Base-by-base conservation (phyloP, 37 sponge, comb jelly and placozoan species). In the Sycon ciliatum region DNA sequence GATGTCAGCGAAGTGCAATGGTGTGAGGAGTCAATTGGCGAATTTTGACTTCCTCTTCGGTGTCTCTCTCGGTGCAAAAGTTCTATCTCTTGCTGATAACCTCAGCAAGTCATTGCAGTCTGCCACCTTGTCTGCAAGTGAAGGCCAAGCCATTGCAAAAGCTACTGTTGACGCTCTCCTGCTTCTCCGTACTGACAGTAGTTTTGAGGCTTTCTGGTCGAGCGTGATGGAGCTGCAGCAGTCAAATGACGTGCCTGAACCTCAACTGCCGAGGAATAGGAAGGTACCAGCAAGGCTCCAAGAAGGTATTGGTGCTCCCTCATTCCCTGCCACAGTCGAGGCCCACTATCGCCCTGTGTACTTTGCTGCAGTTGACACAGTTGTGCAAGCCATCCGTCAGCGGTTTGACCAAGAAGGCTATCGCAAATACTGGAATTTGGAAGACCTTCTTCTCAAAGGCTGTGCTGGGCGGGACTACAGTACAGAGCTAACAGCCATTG, bases 351-450 rank as follows among this genome's bases (percentile, higher is more conserved):
- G 63, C 26, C 7, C 26, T 60, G 26, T 18, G 11, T 60, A 60
- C 16, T n/a, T n/a, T n/a, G n/a, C 7, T n/a, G 26, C 63, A n/a
- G 16, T 60, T 60, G 63, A 60, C 22, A 11, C 16, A 9, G 16
- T 60, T 60, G 63, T 60, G 63, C 7, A 11, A 11, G 7, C n/a
- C 63, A n/a, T 60, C n/a, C n/a, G n/a, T 60, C 9, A 60, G 7
- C 63, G 63, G 9, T 60, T 60, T 26, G 63, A 60, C 16, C 63
- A 60, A 26, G n/a, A 7, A 27, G 63, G 63, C 30, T 60, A 60
- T 60, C 7, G 63, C 7, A 60, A n/a, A 22, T 60, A 60, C 16
- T 60, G n/a, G 16, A 60, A n/a, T n/a, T 60, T 60, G 22, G 63
- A 60, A 26, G n/a, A 60, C 7, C 63, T 60, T 9, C 16, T 60